A percentile compares a stretch with the other conserved stretches of the same genome.
Evolutionary conservation across 2,888 invertebrate species (phyloP).

Genomic region (Himalopsyche anomala): DNA sequence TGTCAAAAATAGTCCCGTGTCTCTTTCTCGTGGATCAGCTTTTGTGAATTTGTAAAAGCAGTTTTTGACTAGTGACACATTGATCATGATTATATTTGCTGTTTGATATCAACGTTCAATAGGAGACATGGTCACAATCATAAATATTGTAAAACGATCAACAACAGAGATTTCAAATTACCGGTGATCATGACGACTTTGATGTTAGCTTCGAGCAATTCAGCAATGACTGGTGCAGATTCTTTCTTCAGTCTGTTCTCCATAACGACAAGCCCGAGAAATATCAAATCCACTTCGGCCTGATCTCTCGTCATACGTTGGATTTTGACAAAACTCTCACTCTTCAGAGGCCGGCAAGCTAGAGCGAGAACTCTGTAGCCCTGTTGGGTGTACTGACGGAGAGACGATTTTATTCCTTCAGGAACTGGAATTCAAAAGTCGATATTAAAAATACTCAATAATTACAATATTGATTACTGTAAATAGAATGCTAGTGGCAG

Average conservation of each 20-base stretch:
- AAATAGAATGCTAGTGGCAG: too few species aligned
- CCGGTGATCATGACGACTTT: constrained; percentile 98
- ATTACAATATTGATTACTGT: too few species aligned
- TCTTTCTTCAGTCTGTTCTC: constrained; percentile 96
- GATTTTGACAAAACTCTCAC: constrained; percentile 83
- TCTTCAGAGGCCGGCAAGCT: constrained; percentile 85
- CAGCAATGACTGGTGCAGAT: constrained; percentile 87
- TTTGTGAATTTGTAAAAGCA: too few species aligned
- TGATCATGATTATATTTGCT: too few species aligned
- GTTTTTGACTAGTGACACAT: too few species aligned
- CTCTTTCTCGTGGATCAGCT: too few species aligned
- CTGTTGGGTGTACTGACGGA: constrained; percentile 92
- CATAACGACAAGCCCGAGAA: constrained; percentile 93
- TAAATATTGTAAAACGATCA: too few species aligned
- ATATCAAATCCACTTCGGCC: constrained; percentile 88
- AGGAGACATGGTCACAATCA: too few species aligned
- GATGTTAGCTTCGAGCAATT: constrained; percentile 90
- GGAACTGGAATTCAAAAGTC: constrained; percentile 79
- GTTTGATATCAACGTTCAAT: too few species aligned
- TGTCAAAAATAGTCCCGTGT: too few species aligned
- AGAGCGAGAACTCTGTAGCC: constrained; percentile 96
- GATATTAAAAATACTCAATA: too few species aligned
- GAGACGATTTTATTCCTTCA: constrained; percentile 83
- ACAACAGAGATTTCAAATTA: constrained; percentile 68
- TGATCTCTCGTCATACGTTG: constrained; percentile 86